phyloP scores from a whole-genome alignment of 2,888 invertebrate species.

The Allophyes oxyacanthae region DNA sequence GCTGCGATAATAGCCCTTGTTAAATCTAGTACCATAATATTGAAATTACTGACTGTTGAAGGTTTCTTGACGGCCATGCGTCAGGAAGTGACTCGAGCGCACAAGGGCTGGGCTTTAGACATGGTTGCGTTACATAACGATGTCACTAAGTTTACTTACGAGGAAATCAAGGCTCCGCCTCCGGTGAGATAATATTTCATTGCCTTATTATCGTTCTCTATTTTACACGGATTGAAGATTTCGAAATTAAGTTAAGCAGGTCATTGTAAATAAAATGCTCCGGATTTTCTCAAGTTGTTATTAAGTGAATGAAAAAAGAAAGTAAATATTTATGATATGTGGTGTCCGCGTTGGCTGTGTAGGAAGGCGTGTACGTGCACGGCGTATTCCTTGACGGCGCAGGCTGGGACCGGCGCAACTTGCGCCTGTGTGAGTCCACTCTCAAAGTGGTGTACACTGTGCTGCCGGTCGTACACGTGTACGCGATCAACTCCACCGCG shows the following conservation, averaged over 20 bases:
- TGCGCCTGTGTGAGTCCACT: constrained; percentile 92
- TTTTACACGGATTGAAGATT: too few species aligned
- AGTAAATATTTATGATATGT: too few species aligned
- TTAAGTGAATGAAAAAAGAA: too few species aligned
- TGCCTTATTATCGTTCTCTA: too few species aligned
- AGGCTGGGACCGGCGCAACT: constrained; percentile 94
- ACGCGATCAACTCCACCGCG: constrained; percentile 92
- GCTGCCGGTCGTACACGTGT: constrained; percentile 95
- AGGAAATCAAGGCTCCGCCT: constrained; percentile 93
- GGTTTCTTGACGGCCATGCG: constrained; percentile 97
- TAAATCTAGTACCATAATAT: too few species aligned
- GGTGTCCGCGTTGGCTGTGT: constrained; percentile 27
- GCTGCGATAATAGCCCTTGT: too few species aligned
- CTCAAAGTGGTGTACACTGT: constrained; percentile 95
- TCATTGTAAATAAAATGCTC: too few species aligned
- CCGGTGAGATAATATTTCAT: constrained; percentile 73
- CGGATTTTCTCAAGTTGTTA: neutral
- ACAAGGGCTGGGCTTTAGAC: constrained; percentile 97
- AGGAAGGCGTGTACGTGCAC: constrained; percentile 96
- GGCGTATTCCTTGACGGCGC: constrained; percentile 96
- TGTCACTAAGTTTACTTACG: constrained; percentile 91
- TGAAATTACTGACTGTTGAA: constrained; percentile 59
- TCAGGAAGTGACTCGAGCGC: constrained; percentile 96
- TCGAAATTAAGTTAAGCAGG: too few species aligned
- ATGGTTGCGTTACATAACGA: constrained; percentile 95